Percentiles rank a stretch among this genome's conserved stretches.
Evolutionary conservation across 2,113 vertebrate species (phyloP).

Genomic region (Phyllopteryx taeniolatus): DNA sequence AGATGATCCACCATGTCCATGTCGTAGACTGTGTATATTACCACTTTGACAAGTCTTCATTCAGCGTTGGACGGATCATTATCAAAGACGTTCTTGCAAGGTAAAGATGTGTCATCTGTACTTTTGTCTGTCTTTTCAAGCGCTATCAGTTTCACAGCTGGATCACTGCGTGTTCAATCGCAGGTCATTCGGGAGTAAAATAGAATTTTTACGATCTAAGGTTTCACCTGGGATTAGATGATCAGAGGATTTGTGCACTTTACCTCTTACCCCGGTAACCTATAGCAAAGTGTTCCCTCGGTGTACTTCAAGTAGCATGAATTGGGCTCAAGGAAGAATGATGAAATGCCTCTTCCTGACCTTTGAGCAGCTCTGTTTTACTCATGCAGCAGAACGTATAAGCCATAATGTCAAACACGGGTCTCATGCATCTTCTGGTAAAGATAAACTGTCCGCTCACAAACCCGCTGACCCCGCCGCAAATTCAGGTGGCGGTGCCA

Average conservation of each 20-base stretch:
- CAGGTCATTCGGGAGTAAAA: constrained; percentile 19
- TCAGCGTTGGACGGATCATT: constrained; percentile 43
- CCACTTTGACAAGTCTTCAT: constrained; percentile 38
- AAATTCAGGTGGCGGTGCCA: constrained; percentile 45
- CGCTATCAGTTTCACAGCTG: constrained; percentile 44
- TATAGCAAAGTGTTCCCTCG: constrained; percentile 34
- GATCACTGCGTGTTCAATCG: constrained; percentile 26
- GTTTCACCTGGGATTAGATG: constrained; percentile 11
- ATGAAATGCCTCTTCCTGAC: constrained; percentile 59
- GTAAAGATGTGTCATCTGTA: constrained; percentile 47
- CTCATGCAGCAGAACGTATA: constrained; percentile 25
- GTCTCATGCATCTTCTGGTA: constrained; percentile 27
- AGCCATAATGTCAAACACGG: constrained; percentile 45
- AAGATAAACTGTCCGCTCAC: constrained; percentile 23
- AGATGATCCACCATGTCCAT: constrained; percentile 50
- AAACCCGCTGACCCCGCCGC: constrained; percentile 61
- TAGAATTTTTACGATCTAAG: constrained; percentile 13
- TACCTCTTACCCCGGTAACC: constrained; percentile 28
- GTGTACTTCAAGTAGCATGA: constrained; percentile 30
- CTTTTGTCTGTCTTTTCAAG: constrained; percentile 12
- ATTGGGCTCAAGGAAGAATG: constrained; percentile 45
- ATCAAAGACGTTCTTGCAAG: constrained; percentile 48
- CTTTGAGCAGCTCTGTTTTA: constrained; percentile 38
- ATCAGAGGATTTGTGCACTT: constrained; percentile 22
- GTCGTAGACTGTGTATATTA: constrained; percentile 36